A percentile compares a stretch with the other conserved stretches of the same genome.
phyloP scores from a whole-genome alignment of 2,797 vertebrate species.

The Decapterus maruadsi region DNA sequence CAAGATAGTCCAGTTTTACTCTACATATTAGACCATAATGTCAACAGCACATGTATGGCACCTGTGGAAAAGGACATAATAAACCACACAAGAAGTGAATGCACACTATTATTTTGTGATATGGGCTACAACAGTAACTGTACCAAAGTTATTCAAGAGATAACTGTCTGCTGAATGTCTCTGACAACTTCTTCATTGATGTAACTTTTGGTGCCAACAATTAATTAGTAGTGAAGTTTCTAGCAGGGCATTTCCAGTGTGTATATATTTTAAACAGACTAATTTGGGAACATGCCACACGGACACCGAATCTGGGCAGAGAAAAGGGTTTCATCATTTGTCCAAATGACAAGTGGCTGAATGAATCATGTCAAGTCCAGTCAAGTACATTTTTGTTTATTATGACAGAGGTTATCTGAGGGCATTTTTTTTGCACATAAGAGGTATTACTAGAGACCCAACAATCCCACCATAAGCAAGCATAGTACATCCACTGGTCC shows the following conservation, averaged over 20 bases:
- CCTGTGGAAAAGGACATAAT: constrained; percentile 1
- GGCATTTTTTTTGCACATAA: background rate
- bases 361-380: constrained; percentile 22
- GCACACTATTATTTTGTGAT: background rate
- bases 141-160: too few relatives aligned
- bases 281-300: background rate
- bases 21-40: background rate
- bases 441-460: background rate
- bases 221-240: too few relatives aligned
- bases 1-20: constrained; percentile 19
- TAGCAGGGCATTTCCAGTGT: background rate
- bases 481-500: too few relatives aligned
- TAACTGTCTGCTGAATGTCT: too few relatives aligned
- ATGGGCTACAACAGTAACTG: background rate
- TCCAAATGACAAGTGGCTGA: constrained; percentile 35
- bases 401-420: background rate
- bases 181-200: too few relatives aligned
- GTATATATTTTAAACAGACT: background rate
- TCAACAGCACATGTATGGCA: constrained; percentile 3
- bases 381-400: background rate
- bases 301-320: background rate
- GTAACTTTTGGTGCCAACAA: too few relatives aligned
- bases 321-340: constrained; percentile 28
- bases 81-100: background rate
- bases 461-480: background rate